Evolutionary conservation across 2,888 invertebrate species (phyloP).

Genomic region (Tenodera sinensis): DNA sequence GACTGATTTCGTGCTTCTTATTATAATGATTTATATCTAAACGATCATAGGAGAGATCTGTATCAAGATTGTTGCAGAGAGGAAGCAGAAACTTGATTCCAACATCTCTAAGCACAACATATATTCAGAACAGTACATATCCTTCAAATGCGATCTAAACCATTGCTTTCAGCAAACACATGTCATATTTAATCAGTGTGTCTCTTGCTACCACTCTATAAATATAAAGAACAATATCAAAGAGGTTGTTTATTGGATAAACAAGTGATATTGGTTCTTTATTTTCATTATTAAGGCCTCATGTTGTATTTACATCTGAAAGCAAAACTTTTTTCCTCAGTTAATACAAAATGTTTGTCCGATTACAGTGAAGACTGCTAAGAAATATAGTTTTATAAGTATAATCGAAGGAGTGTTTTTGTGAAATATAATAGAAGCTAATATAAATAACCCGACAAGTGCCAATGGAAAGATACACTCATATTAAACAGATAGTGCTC

Average conservation of each 20-base stretch:
- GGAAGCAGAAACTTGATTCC: neutral
- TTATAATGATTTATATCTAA: too few species aligned
- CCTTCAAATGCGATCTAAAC: neutral
- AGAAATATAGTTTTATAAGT: too few species aligned
- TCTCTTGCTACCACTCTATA: neutral
- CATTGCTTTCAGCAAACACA: neutral
- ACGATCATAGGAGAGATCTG: neutral
- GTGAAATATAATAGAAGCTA: too few species aligned
- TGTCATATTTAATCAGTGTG: neutral
- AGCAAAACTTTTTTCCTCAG: neutral
- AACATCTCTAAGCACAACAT: neutral
- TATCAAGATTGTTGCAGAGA: neutral
- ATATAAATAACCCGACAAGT: too few species aligned
- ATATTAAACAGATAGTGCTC: too few species aligned
- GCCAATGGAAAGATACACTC: neutral
- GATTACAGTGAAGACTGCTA: neutral
- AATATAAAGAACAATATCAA: neutral
- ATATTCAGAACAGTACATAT: neutral
- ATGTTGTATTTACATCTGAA: neutral
- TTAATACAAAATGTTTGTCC: neutral
- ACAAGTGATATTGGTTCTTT: neutral
- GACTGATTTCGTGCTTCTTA: too few species aligned
- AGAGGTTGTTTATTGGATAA: neutral
- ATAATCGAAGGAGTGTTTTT: too few species aligned
- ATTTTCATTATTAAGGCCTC: neutral